A percentile compares a stretch with the other conserved stretches of the same genome.
phyloP scores from a whole-genome alignment of 2,888 invertebrate genomes.

The Smittia aterrima region DNA sequence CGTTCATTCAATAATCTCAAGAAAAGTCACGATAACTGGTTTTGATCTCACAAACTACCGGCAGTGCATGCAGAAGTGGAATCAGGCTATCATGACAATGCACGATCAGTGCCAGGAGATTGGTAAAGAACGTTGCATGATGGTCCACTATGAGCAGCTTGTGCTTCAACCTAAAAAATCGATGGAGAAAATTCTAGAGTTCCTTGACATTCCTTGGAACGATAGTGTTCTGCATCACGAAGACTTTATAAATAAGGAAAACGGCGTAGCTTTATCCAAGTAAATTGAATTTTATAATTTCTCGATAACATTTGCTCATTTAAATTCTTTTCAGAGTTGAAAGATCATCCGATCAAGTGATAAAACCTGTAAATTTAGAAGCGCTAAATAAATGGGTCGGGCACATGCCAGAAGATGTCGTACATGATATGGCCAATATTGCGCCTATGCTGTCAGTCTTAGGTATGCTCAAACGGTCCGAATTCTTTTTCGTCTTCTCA shows the following conservation, averaged over 20 bases:
- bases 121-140: constrained; percentile 73
- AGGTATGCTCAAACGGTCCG: constrained; percentile 22
- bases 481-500: no score
- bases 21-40: constrained; percentile 77
- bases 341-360: constrained; percentile 96
- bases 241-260: constrained; percentile 91
- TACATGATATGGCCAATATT: constrained; percentile 86
- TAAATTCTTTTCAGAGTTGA: constrained; percentile 70
- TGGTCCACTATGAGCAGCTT: constrained; percentile 94
- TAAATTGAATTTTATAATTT: constrained; percentile 54
- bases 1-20: constrained; percentile 95
- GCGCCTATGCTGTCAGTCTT: constrained; percentile 91
- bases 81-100: constrained; percentile 92
- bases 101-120: constrained; percentile 86
- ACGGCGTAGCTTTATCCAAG: constrained; percentile 94
- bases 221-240: constrained; percentile 96
- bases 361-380: constrained; percentile 95
- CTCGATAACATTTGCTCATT: neutral
- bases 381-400: constrained; percentile 92
- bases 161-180: constrained; percentile 89
- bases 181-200: constrained; percentile 83
- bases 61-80: constrained; percentile 96
- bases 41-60: constrained; percentile 93
- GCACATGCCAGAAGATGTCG: constrained; percentile 84
- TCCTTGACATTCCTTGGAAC: constrained; percentile 92